Conservation (phyloP, 2,113 vertebrate genomes). For the Jaculus jaculus region DNA sequence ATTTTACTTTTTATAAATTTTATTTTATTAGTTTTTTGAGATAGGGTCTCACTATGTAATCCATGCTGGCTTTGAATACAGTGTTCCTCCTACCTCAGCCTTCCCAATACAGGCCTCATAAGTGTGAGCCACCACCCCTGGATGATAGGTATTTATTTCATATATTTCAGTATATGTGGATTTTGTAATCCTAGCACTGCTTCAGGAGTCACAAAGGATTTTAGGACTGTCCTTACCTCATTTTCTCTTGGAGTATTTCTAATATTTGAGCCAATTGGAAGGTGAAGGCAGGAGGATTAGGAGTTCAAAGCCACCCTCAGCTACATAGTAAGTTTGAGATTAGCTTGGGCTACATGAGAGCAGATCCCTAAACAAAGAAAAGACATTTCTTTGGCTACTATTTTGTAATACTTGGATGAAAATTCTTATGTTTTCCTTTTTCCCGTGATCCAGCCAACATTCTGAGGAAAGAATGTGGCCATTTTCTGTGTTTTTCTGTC, state of each 20-base stretch:
- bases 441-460: not conserved
- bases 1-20: not conserved
- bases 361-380: not conserved
- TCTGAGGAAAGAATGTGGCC: slow-evolving; percentile 37
- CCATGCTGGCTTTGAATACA: not conserved
- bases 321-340: not conserved
- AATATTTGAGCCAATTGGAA: not conserved
- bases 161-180: not conserved
- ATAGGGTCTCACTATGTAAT: not conserved
- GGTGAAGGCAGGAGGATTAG: not conserved
- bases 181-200: slow-evolving; percentile 25
- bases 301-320: not conserved
- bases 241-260: not conserved
- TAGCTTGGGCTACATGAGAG: not conserved
- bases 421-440: not conserved
- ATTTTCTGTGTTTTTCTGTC: slow-evolving; percentile 46
- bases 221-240: not conserved
- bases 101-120: not conserved
- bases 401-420: not conserved
- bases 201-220: slow-evolving; percentile 13
- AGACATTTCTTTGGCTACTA: not conserved
- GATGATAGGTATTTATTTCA: not conserved
- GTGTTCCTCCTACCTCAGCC: not conserved
- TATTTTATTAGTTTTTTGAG: not conserved
- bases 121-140: not conserved